A percentile compares a stretch with the other conserved stretches of the same genome.
These are phyloP conservation scores for Eristalis pertinax DNA, from an alignment of 2,888 invertebrate genomes.

Conservation along the genomic window DNA sequence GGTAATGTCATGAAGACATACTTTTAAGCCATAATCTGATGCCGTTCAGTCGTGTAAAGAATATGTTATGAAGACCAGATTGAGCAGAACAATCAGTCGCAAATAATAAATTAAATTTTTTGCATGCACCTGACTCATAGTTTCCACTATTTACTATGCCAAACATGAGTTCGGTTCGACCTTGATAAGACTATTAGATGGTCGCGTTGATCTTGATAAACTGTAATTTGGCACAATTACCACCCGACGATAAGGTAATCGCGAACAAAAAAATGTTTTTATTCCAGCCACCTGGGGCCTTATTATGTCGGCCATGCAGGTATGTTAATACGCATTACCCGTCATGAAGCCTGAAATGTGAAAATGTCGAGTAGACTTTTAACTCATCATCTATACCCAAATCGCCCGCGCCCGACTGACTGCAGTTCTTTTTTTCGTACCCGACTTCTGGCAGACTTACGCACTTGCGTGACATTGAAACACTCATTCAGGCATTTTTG, in stretches of 20 bases:
- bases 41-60: too few relatives aligned
- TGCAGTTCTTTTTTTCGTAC: neutral
- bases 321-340: neutral
- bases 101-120: too few relatives aligned
- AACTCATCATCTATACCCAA: neutral
- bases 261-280: neutral
- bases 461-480: conserved; percentile 21
- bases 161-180: neutral
- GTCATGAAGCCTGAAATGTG: neutral
- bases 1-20: too few relatives aligned
- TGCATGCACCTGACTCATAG: too few relatives aligned
- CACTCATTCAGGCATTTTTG: neutral
- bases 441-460: neutral
- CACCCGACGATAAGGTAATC: neutral
- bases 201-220: neutral
- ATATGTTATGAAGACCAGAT: too few relatives aligned
- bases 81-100: too few relatives aligned
- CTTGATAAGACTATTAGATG: neutral
- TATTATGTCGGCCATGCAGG: neutral
- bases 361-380: neutral
- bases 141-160: neutral
- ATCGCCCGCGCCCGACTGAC: neutral
- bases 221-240: neutral
- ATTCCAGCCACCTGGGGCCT: neutral
- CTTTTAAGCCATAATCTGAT: too few relatives aligned